These are phyloP conservation scores for Agonopterix heracliana DNA, from an alignment of 2,888 invertebrate species.

Conservation along the genomic window DNA sequence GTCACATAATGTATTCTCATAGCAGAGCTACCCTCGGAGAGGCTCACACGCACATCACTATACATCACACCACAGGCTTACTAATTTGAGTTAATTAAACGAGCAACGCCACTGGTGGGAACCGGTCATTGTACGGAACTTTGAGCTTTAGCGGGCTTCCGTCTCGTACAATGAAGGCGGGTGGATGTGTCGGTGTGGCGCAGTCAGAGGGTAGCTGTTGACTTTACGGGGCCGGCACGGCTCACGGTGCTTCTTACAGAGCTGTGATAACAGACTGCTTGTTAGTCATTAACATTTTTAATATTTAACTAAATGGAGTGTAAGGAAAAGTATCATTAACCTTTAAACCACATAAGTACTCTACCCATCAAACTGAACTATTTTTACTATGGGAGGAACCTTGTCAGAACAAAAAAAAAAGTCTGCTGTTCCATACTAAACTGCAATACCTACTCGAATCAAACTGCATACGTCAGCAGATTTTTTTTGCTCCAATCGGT, in stretches of 20 bases:
- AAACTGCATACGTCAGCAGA: no score
- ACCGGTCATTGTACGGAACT: conserved; percentile 34
- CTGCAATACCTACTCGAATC: no score
- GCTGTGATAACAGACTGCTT: conserved; percentile 50
- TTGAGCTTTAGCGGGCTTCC: conserved; percentile 18
- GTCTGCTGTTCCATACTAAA: no score
- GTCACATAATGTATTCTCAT: conserved; percentile 63
- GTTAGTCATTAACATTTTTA: conserved; percentile 8
- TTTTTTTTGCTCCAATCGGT: no score
- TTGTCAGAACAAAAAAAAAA: no score
- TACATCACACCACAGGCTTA: conserved; percentile 31
- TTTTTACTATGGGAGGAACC: no score
- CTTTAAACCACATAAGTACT: no score
- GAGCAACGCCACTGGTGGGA: conserved; percentile 32
- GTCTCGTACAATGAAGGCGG: conserved; percentile 35
- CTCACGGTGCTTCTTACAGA: conserved; percentile 34
- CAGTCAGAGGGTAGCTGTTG: conserved; percentile 55
- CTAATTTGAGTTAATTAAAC: conserved; percentile 5
- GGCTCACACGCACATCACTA: conserved; percentile 30
- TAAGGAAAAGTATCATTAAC: no score
- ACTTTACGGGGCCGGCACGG: conserved; percentile 49
- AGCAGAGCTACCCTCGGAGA: conserved; percentile 51
- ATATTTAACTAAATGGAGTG: no score
- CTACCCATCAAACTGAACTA: no score
- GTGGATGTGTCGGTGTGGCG: conserved; percentile 30